Evolutionary conservation across 2,797 vertebrate species (phyloP).

Genomic region (Cirrhinus mrigala): DNA sequence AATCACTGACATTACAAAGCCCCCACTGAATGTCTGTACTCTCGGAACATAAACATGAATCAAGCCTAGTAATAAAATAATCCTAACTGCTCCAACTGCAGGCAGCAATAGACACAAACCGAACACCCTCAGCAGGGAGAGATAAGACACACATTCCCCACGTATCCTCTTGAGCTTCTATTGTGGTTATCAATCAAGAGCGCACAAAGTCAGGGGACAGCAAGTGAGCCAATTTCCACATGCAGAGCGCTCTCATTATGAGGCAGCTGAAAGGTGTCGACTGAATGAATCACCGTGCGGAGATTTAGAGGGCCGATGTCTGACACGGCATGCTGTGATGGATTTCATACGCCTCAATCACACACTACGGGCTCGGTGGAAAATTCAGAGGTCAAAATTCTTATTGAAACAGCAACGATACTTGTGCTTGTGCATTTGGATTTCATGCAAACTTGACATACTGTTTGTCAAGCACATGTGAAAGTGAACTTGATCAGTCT

Average conservation of each 20-base stretch:
- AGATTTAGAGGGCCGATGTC: constrained; percentile 59
- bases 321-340: constrained; percentile 57
- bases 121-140: constrained; percentile 26
- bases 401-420: neutral
- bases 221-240: constrained; percentile 54
- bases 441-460: constrained; percentile 19
- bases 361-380: neutral
- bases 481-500: neutral
- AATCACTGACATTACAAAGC: neutral
- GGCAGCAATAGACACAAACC: constrained; percentile 32
- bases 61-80: constrained; percentile 41
- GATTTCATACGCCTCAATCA: constrained; percentile 63
- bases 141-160: constrained; percentile 41
- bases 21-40: neutral
- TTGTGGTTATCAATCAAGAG: constrained; percentile 64
- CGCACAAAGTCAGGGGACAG: constrained; percentile 58
- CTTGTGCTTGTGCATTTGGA: neutral
- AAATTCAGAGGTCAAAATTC: constrained; percentile 29
- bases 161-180: constrained; percentile 59
- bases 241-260: constrained; percentile 55
- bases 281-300: constrained; percentile 58
- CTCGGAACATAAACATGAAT: constrained; percentile 4
- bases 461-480: neutral
- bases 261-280: constrained; percentile 53
- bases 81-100: constrained; percentile 12